Evolutionary conservation across 2,797 vertebrate genomes (phyloP), one percentile per base, ranked within the genome.

Genomic region (Melanogrammus aeglefinus): DNA sequence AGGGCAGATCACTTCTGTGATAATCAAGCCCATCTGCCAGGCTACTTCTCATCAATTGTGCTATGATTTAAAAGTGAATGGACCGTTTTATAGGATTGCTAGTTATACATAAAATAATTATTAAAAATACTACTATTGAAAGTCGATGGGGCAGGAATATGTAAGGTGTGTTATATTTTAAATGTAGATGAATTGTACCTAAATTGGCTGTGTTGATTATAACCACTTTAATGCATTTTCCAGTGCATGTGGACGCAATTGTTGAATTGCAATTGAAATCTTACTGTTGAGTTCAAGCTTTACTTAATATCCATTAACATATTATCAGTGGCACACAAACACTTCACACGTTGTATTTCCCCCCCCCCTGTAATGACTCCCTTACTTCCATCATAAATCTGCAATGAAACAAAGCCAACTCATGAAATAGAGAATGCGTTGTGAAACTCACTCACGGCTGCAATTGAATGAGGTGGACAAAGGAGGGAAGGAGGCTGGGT

Each of bases 1-100:
- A 77, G 78, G 71, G 77, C 77, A 88, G 89, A 89, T 90, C 83
- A 83, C 84, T 80, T 91, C 76, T 33, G 29, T 78, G 81, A 84
- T 84, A 72, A 24, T 75, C 57, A 8, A 24, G 57, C 47, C 47
- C 18, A 21, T 63, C 57, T 63, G 51, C n/a, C 18, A n/a, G 51
- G 51, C 51, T 57, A 18, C 16, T 4, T 18, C 7, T 63, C 7
- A 24, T 63, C n/a, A 63, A 63, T 6, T 7, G n/a, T 24, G 6
- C 18, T 18, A 14, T 51, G 18, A 51, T 63, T 63, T 63, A 6
- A 63, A 63, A n/a, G 57, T n/a, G 21, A 63, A 3, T 24, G 57
- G 57, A 63, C 9, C 8, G n/a, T 63, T 21, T 21, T n/a, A 57
- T 57, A 21, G 51, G 51, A 21, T 57, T 57, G 51, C n/a, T 57